Base-by-base conservation (phyloP, 2,888 invertebrate species). In the Epistrophe grossulariae region DNA sequence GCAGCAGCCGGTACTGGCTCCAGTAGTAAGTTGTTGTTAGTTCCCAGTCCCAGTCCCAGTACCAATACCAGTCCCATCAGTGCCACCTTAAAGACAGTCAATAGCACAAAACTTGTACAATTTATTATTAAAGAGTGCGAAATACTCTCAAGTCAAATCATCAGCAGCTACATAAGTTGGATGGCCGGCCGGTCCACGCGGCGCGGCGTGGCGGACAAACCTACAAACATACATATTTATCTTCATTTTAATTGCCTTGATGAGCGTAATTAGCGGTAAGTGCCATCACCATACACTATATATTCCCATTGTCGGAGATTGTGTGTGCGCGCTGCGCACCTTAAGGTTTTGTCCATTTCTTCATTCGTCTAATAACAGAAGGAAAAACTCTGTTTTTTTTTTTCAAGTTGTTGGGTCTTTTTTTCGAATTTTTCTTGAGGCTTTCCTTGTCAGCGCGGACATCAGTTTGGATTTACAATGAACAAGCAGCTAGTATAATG, bases 191-290 rank as follows among this genome's bases (percentile, higher is more conserved):
- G 19, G 48, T n/a, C 73, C 0, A 24, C 24, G 24, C 1, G 48
- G 13, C 11, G 9, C 62, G 10, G 59, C 13, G 19, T 1, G 48
- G 17, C 48, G 66, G 76, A 83, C 55, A 55, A 55, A 70, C 40
- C 40, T 55, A 70, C 79, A 70, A 82, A 87, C 87, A 79, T 80
- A 72, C 79, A 64, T 87, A 76, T 83, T 87, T 83, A 87, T 87
- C 79, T 83, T 83, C 74, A 66, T 79, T 83, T 87, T 87, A 87
- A 87, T 87, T 87, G 83, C 87, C 74, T 74, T 87, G 87, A 83
- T 83, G 87, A 87, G 83, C 71, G 83, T 87, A 87, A 87, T 87
- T 87, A 87, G 83, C 70, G 83, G 83, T 83, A 76, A 87, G 70
- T 87, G 83, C 85, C 82, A 82, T 82, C 74, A 66, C 64, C 66